Conservation (phyloP, 2,797 vertebrate species). For the Acanthiza pusilla region DNA sequence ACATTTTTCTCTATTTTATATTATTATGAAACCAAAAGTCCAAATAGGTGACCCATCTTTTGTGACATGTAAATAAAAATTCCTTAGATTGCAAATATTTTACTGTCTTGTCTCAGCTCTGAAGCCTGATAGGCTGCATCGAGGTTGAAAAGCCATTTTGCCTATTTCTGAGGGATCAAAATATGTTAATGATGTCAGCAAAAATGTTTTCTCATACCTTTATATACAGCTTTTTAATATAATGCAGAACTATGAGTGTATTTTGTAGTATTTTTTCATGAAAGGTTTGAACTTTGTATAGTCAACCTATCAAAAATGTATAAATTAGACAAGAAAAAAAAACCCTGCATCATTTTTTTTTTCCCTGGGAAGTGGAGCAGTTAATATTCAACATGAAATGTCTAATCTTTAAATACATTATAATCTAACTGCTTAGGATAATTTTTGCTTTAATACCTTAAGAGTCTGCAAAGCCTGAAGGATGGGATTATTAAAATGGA, state of each 20-base stretch:
- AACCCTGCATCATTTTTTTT: slow-evolving; percentile 67
- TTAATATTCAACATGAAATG: slow-evolving; percentile 93
- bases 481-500: slow-evolving; percentile 99
- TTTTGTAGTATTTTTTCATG: slow-evolving; percentile 39
- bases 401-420: slow-evolving; percentile 96
- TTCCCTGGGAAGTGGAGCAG: slow-evolving; percentile 89
- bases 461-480: slow-evolving; percentile 99
- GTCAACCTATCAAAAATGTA: slow-evolving; percentile 64
- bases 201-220: slow-evolving; percentile 36
- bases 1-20: background rate
- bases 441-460: slow-evolving; percentile 99
- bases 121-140: background rate
- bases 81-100: background rate
- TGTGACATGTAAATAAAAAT: background rate
- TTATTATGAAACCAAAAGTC: background rate
- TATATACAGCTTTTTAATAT: background rate
- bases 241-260: background rate
- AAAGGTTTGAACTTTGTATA: slow-evolving; percentile 60
- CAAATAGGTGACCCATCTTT: background rate
- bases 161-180: slow-evolving; percentile 30
- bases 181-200: slow-evolving; percentile 24
- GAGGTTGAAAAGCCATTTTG: slow-evolving; percentile 13
- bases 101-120: background rate
- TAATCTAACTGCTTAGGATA: slow-evolving; percentile 96
- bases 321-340: slow-evolving; percentile 71